Evolutionary conservation across 2,888 invertebrate species (phyloP), one percentile per base, ranked within the genome.

Genomic region (Aleiodes leptofemur): DNA sequence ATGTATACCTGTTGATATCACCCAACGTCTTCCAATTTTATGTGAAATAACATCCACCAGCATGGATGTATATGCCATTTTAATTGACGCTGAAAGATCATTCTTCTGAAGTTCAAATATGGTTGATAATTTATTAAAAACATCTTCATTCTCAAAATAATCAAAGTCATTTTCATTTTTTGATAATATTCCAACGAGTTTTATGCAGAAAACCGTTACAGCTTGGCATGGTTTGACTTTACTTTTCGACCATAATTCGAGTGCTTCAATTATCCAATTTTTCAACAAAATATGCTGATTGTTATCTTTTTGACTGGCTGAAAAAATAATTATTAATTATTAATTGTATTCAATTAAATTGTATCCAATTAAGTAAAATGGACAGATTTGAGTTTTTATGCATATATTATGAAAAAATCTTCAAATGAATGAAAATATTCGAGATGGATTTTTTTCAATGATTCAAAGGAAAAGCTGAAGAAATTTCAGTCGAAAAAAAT

Each of bases 41-140:
- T 95, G 94, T 53, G 90, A 90, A 7, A 93, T 90, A 48, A 94
- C 90, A 11, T 93, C 90, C 11, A 91, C 86, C 16, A 95, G 90
- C 77, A 95, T 91, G 69, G 93, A 92, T 74, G 94, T 91, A 76
- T 92, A 94, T 0, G 94, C 94, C 69, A 95, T 91, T 86, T 93
- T 93, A 34, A 94, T 89, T 14, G 94, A 93, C 0, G 94, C 92
- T 73, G 91, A 91, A 68, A 92, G 89, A 29, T 89, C 85, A 0
- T 89, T 82, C 66, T 84, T 82, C 69, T 81, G 79, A 3, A 90
- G 81, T 56, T 88, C 84, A 73, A 90, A 86, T 43, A 87, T 78
- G 50, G 77, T 73, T 51, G 88, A 87, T 1, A 91, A 77, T 75
- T 87, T 87, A 66, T 86, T 83, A 74, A 90, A 90, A 1, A 91